Percentiles rank a stretch among this genome's conserved stretches.
These are phyloP conservation scores for Neogale vison DNA, from an alignment of 2,113 vertebrate genomes.

Conservation along the genomic window DNA sequence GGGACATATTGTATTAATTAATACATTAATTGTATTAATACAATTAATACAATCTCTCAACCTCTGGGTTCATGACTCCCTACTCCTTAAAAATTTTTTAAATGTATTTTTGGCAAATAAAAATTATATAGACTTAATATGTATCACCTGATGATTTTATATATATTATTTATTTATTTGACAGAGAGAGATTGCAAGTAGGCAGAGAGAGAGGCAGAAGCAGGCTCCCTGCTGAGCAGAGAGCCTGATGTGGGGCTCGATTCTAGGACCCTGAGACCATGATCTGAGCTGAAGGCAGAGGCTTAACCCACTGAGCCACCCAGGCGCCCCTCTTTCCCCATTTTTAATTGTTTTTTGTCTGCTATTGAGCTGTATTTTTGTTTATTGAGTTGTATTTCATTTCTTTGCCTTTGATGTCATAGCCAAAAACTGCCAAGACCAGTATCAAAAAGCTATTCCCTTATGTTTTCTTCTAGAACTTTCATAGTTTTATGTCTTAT, in stretches of 20 bases:
- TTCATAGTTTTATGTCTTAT: background rate
- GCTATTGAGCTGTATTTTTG: background rate
- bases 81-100: background rate
- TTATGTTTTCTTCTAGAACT: background rate
- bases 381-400: background rate
- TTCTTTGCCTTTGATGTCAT: background rate
- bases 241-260: too few relatives aligned
- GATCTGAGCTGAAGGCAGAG: too few relatives aligned
- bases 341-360: background rate
- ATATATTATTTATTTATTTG: background rate
- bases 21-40: too few relatives aligned
- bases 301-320: too few relatives aligned
- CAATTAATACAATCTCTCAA: too few relatives aligned
- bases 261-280: too few relatives aligned
- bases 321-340: background rate
- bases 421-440: background rate
- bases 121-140: background rate
- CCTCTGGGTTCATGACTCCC: background rate
- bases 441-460: background rate
- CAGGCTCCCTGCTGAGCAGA: too few relatives aligned
- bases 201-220: too few relatives aligned
- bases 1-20: background rate
- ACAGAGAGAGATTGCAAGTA: too few relatives aligned
- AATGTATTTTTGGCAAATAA: background rate
- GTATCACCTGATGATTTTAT: background rate